Evolutionary conservation across 2,888 invertebrate species (phyloP).

Genomic region (Gastracanthus pulcherrimus): DNA sequence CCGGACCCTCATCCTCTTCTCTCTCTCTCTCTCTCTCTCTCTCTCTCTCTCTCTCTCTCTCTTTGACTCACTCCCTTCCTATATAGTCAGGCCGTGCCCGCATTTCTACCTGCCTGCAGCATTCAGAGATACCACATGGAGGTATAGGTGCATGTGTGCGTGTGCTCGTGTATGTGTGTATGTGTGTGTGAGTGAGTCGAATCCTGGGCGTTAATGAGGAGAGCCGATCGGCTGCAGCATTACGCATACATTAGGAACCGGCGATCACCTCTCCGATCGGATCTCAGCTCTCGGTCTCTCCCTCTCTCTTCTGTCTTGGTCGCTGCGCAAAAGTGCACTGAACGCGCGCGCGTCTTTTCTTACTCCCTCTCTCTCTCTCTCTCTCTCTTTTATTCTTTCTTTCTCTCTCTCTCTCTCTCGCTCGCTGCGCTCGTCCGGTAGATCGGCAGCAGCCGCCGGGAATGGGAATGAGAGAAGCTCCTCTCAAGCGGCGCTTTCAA

Average conservation of each 20-base stretch:
- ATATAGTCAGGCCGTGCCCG: too few species aligned
- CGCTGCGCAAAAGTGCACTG: constrained; percentile 48
- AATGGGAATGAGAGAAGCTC: constrained; percentile 76
- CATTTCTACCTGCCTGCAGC: constrained; percentile 28
- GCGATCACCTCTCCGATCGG: constrained; percentile 73
- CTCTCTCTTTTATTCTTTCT: constrained; percentile 27
- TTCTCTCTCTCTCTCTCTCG: constrained; percentile 47
- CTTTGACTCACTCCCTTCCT: too few species aligned
- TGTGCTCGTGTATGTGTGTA: not conserved
- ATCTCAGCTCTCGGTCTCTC: constrained; percentile 56
- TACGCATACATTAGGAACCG: constrained; percentile 75
- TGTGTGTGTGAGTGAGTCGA: not conserved
- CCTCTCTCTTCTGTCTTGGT: constrained; percentile 49
- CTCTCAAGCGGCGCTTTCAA: constrained; percentile 75
- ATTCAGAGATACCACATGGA: too few species aligned
- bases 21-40: too few species aligned
- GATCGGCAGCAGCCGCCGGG: constrained; percentile 64
- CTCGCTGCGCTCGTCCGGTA: constrained; percentile 58
- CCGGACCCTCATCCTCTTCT: too few species aligned
- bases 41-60: too few species aligned
- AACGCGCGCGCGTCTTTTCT: constrained; percentile 23
- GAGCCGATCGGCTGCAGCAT: constrained; percentile 70
- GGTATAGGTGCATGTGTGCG: too few species aligned
- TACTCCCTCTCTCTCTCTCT: constrained; percentile 51
- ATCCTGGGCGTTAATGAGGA: constrained; percentile 75